phyloP scores from a whole-genome alignment of 2,113 vertebrate species.

The Telmatochromis sp. region DNA sequence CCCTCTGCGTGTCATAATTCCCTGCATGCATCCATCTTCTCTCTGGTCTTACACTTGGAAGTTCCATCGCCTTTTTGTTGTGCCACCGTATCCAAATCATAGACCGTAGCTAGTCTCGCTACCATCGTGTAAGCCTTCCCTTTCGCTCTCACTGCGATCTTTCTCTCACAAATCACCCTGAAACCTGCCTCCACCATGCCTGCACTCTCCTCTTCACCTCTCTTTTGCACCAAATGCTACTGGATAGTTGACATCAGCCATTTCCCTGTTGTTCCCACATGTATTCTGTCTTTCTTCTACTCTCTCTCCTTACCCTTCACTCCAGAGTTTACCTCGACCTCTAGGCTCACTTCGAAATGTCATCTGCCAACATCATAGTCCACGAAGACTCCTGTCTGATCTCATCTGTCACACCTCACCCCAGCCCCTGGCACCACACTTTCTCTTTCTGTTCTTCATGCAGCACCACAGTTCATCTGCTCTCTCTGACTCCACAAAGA shows the following conservation, averaged over 20 bases:
- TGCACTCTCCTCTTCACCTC: not conserved
- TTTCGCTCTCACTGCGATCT: accelerated
- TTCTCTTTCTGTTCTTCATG: not conserved
- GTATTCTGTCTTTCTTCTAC: not conserved
- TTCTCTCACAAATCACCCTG: not conserved
- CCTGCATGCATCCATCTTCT: not conserved
- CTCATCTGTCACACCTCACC: not conserved
- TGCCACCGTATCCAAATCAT: not conserved
- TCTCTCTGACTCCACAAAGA: not conserved
- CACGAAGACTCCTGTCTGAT: not conserved
- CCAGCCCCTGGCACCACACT: not conserved
- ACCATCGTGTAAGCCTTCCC: not conserved
- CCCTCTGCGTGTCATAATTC: not conserved
- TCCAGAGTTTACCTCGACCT: accelerated
- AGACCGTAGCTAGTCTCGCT: not conserved
- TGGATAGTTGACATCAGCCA: not conserved
- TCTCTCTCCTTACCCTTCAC: not conserved
- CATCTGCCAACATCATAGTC: not conserved
- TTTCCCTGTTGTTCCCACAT: not conserved
- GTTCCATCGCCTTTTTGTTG: not conserved
- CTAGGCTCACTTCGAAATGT: not conserved
- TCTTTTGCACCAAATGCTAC: not conserved
- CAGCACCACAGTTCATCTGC: not conserved
- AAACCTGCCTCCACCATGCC: not conserved
- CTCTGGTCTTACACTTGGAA: not conserved